Percentiles rank a stretch among this genome's conserved stretches.
These are phyloP conservation scores for Lypha dubia DNA, from an alignment of 2,888 invertebrate species.

Conservation along the genomic window DNA sequence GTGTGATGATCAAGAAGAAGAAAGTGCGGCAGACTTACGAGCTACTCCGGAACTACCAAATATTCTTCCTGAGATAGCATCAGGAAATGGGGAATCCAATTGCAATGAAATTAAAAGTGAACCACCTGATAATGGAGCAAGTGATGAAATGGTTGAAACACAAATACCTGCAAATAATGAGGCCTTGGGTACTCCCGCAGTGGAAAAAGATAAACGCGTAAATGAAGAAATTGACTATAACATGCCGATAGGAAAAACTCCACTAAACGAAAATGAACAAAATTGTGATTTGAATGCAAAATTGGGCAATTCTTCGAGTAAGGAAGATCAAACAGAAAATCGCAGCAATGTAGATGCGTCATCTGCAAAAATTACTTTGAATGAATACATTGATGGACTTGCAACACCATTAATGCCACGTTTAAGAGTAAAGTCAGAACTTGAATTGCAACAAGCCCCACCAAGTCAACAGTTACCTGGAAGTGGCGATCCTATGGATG, in stretches of 20 bases:
- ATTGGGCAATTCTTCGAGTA: not conserved
- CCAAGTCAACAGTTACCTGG: not conserved
- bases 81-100: not conserved
- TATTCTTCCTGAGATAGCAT: not conserved
- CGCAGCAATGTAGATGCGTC: not conserved
- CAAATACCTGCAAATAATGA: not conserved
- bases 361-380: not conserved
- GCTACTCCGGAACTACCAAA: not conserved
- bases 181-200: not conserved
- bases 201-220: slow-evolving; percentile 1
- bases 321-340: not conserved
- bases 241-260: slow-evolving; percentile 32
- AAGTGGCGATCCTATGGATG: not conserved
- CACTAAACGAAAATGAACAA: not conserved
- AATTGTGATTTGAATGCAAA: not conserved
- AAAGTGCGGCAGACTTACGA: not conserved
- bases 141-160: not conserved
- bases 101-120: slow-evolving; percentile 1
- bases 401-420: slow-evolving; percentile 38
- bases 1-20: not conserved
- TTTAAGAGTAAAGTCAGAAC: slow-evolving; percentile 44
- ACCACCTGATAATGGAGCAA: not conserved
- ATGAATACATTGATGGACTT: slow-evolving; percentile 43
- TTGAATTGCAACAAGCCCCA: slow-evolving; percentile 21
- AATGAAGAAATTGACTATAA: slow-evolving; percentile 13